phyloP scores from a whole-genome alignment of 2,888 invertebrate species.

The Plebejus argus region DNA sequence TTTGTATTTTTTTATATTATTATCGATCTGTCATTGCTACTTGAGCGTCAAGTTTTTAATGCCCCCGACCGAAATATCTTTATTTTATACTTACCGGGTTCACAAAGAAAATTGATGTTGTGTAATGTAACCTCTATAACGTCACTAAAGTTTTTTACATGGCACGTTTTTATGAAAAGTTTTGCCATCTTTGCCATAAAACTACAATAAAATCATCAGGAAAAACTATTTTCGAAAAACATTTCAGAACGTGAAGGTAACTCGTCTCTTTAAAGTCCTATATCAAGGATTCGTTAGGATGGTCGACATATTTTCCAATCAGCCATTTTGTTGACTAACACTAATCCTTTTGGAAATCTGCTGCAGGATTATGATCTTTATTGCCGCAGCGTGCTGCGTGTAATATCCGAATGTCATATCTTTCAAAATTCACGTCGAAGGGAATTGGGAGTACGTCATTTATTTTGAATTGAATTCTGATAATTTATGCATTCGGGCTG shows the following conservation, averaged over 20 bases:
- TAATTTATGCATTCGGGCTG: constrained; percentile 6
- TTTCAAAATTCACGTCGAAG: neutral
- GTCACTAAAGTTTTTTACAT: no score
- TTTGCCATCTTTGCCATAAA: neutral
- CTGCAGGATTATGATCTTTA: constrained; percentile 9
- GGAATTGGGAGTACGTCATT: constrained; percentile 6
- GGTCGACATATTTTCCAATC: constrained; percentile 25
- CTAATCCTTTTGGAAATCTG: neutral
- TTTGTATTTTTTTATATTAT: no score
- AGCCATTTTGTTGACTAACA: constrained; percentile 6
- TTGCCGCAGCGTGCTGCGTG: neutral
- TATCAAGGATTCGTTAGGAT: constrained; percentile 9
- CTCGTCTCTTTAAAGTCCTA: neutral
- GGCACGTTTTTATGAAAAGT: no score
- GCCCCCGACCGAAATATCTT: no score
- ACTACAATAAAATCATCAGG: neutral
- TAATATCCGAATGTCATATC: constrained; percentile 1
- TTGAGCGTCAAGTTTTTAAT: no score
- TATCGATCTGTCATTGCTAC: no score
- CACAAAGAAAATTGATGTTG: no score
- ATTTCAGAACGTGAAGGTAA: neutral
- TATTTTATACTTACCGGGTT: no score
- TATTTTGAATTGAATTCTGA: constrained; percentile 23
- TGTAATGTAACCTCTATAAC: no score
- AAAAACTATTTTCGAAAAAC: neutral